Conservation (phyloP, 1,140 invertebrate genomes). For the Bathynomus jamesi region DNA sequence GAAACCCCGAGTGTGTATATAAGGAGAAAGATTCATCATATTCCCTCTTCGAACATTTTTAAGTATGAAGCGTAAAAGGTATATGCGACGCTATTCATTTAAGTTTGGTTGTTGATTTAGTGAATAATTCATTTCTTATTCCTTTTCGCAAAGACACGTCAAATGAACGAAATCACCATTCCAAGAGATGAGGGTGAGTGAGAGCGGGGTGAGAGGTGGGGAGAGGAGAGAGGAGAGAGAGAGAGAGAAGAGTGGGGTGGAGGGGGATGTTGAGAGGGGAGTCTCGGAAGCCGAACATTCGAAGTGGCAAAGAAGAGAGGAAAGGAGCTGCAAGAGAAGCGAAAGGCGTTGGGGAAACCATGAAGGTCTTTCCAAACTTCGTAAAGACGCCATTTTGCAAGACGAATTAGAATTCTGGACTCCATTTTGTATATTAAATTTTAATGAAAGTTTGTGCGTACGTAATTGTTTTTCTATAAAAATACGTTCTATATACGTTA, state of each 20-base stretch:
- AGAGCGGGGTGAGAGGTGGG: no score
- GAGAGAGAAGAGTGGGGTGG: no score
- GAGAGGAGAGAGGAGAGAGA: no score
- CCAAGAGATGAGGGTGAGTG: background rate
- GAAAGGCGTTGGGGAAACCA: background rate
- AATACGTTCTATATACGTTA: no score
- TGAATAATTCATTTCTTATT: background rate
- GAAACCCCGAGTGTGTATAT: background rate
- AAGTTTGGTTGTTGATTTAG: background rate
- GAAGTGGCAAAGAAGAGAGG: background rate
- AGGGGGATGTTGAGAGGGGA: no score
- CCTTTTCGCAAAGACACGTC: background rate
- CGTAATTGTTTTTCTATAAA: no score
- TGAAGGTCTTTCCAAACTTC: background rate
- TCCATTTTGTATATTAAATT: background rate
- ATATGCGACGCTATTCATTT: background rate
- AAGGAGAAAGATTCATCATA: no score
- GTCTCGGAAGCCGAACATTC: background rate
- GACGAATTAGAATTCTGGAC: background rate
- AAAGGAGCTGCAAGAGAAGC: background rate
- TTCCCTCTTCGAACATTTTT: background rate
- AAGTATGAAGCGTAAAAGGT: background rate
- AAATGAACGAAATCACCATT: background rate
- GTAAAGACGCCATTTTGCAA: background rate
- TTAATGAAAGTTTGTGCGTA: no score